A percentile compares a stretch with the other conserved stretches of the same genome.
These are phyloP conservation scores for Lithobates sylvaticus DNA, from an alignment of 2,797 vertebrate genomes.

Conservation along the genomic window DNA sequence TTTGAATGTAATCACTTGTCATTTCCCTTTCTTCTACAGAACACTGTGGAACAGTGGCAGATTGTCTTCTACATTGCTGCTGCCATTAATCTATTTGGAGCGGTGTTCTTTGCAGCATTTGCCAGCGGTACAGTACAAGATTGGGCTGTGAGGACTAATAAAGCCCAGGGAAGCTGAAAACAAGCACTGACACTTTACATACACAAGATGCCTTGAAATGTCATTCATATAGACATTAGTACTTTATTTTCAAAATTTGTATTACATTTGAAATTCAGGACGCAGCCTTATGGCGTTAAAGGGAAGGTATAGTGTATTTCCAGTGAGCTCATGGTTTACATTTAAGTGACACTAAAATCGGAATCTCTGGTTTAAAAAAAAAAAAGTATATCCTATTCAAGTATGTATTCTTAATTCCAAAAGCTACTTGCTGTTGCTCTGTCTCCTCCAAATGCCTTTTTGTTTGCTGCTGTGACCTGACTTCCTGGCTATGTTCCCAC, in stretches of 20 bases:
- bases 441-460: too few relatives aligned
- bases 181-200: neutral
- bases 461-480: too few relatives aligned
- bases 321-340: too few relatives aligned
- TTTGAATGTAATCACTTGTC: neutral
- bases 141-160: slow-evolving; percentile 83
- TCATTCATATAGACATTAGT: too few relatives aligned
- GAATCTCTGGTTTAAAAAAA: too few relatives aligned
- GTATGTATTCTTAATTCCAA: too few relatives aligned
- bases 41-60: slow-evolving; percentile 92
- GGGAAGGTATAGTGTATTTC: neutral
- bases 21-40: slow-evolving; percentile 74
- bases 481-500: too few relatives aligned
- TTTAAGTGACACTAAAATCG: too few relatives aligned
- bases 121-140: slow-evolving; percentile 88
- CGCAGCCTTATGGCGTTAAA: neutral
- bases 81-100: slow-evolving; percentile 89
- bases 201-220: neutral
- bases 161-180: slow-evolving; percentile 10
- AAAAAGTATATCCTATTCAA: too few relatives aligned
- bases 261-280: too few relatives aligned
- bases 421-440: too few relatives aligned
- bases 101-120: slow-evolving; percentile 88
- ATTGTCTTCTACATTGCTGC: slow-evolving; percentile 94
- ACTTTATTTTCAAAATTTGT: too few relatives aligned